A percentile compares a stretch with the other conserved stretches of the same genome.
Evolutionary conservation across 2,113 vertebrate species (phyloP).

Genomic region (Microcebus lehilahytsara): DNA sequence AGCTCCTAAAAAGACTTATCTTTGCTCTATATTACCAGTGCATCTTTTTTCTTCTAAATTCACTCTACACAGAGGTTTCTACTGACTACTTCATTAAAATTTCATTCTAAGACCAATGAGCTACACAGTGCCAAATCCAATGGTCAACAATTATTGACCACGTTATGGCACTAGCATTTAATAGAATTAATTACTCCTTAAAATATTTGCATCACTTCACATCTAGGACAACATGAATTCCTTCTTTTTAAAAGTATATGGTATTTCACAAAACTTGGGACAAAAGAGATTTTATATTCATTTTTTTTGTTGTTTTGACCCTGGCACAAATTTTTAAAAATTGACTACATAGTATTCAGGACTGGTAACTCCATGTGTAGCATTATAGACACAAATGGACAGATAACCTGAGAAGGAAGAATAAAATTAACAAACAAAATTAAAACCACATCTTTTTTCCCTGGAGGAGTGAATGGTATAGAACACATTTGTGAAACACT

Average conservation of each 20-base stretch:
- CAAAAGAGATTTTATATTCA: neutral
- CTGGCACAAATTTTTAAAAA: neutral
- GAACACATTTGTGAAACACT: neutral
- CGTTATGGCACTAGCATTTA: neutral
- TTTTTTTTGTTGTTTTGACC: neutral
- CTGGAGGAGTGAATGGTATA: neutral
- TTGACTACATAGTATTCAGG: neutral
- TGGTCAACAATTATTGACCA: neutral
- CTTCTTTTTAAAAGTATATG: neutral
- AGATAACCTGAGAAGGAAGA: neutral
- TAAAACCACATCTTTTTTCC: neutral
- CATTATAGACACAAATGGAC: neutral
- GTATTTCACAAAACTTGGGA: neutral
- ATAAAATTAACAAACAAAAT: neutral
- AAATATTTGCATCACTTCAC: neutral
- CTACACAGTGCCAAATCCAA: neutral
- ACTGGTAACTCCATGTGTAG: neutral
- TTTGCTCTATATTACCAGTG: neutral
- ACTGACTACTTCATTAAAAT: neutral
- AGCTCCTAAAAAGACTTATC: neutral
- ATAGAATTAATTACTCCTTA: neutral
- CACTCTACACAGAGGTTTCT: neutral
- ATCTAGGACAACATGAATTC: neutral
- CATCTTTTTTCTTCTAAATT: neutral
- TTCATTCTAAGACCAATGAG: neutral